A percentile compares a stretch with the other conserved stretches of the same genome.
phyloP scores from a whole-genome alignment of 2,888 invertebrate genomes.

The Drosophila dives region DNA sequence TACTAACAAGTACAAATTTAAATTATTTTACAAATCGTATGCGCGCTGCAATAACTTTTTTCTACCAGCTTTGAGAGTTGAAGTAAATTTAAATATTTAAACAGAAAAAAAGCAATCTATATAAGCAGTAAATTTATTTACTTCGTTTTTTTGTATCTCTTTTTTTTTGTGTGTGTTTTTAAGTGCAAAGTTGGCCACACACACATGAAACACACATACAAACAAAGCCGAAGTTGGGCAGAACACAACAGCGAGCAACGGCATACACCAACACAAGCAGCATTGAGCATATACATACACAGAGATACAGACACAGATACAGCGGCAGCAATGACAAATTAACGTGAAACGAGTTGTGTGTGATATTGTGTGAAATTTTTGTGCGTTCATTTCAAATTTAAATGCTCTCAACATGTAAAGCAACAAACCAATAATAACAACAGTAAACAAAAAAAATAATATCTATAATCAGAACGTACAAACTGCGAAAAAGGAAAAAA shows the following conservation, averaged over 20 bases:
- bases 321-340: conserved; percentile 43
- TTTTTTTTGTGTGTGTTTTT: conserved; percentile 35
- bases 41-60: conserved; percentile 31
- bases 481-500: conserved; percentile 31
- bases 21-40: conserved; percentile 34
- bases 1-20: conserved; percentile 47
- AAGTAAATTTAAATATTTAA: conserved; percentile 10
- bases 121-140: conserved; percentile 7
- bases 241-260: conserved; percentile 38
- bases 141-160: conserved; percentile 20
- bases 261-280: conserved; percentile 58
- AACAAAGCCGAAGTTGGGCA: conserved; percentile 42
- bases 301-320: conserved; percentile 40
- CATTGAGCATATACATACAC: conserved; percentile 60
- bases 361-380: conserved; percentile 41
- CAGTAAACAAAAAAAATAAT: conserved; percentile 1
- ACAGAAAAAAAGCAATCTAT: not conserved
- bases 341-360: conserved; percentile 56
- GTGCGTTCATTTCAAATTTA: conserved; percentile 34
- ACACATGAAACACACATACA: conserved; percentile 36
- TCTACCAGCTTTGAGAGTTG: conserved; percentile 2
- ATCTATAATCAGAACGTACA: conserved; percentile 28
- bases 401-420: conserved; percentile 28
- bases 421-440: conserved; percentile 8
- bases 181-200: conserved; percentile 50